Evolutionary conservation across 2,888 invertebrate genomes (phyloP), one percentile per base, ranked within the genome.

Genomic region (Exephanes ischioxanthus): DNA sequence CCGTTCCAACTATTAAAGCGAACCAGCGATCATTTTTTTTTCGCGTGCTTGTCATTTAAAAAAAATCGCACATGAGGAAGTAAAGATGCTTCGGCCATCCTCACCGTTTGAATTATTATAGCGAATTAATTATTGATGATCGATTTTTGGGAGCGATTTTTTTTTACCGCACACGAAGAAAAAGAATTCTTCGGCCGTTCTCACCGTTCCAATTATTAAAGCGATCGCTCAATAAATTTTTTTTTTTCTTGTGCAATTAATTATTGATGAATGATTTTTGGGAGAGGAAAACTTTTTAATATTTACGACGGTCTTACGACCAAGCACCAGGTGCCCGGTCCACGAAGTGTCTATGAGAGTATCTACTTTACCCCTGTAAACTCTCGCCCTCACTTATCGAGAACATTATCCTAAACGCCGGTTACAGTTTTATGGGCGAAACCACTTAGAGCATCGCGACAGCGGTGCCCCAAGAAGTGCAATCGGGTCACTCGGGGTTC

Each of bases 351-450:
- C 30, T 30, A 30, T 5, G 30, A 5, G 30, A 30, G 30, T 55
- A n/a, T 37, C 45, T 72, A 37, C 77, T 51, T 66, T 66, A 81
- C 58, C 76, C 80, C 6, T 73, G 78, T 45, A 71, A 73, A 53
- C n/a, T 68, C 70, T 72, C 79, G 26, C 75, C 72, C 76, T 83
- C 67, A 67, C 80, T 80, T 82, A 87, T 85, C 85, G 81, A 41
- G 63, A 78, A 84, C 80, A 86, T 84, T 83, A 83, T 83, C 79
- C 72, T 81, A 79, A 80, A 41, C 51, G 70, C 86, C 90, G 7
- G 87, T 88, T 91, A 89, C 89, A 91, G 89, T 89, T 93, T 93
- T 93, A 93, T 92, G 93, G 91, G 92, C 92, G 88, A 93, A 94
- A 93, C 91, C 94, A 94, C 94, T 94, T 93, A 93, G 92, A 89